phyloP scores from a whole-genome alignment of 2,113 vertebrate species.

The Archocentrus centrarchus region DNA sequence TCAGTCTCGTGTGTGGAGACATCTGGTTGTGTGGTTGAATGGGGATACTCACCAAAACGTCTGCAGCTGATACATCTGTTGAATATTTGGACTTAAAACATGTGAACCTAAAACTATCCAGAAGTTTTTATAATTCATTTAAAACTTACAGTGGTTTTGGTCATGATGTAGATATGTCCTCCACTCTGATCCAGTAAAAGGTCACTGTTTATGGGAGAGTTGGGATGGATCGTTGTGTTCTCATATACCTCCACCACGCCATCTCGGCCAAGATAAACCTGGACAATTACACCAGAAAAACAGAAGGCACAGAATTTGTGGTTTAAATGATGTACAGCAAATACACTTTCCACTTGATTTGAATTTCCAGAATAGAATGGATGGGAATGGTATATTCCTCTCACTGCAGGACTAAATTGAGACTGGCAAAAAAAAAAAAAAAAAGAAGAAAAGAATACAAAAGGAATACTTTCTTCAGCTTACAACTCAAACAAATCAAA shows the following conservation, averaged over 20 bases:
- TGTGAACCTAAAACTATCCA: not conserved
- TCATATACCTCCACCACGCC: conserved; percentile 82
- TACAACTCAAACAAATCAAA: conserved; percentile 61
- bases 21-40: conserved; percentile 61
- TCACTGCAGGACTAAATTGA: conserved; percentile 14
- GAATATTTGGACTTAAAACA: not conserved
- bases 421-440: conserved; percentile 6
- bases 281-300: conserved; percentile 5
- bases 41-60: not conserved
- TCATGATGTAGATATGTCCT: conserved; percentile 92
- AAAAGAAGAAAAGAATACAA: not conserved
- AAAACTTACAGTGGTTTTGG: conserved; percentile 84
- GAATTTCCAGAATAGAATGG: not conserved
- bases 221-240: conserved; percentile 82
- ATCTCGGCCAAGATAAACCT: conserved; percentile 88
- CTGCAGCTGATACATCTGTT: conserved; percentile 31
- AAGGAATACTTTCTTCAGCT: conserved; percentile 35
- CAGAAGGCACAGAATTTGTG: not conserved
- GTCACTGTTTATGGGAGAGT: conserved; percentile 86
- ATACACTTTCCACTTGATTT: not conserved
- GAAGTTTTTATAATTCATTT: not conserved
- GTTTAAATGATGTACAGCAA: not conserved
- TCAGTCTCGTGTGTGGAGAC: conserved; percentile 53
- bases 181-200: conserved; percentile 87
- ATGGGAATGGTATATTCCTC: not conserved